These are phyloP conservation scores for Psix sp. DNA, from an alignment of 1,140 invertebrate genomes.

Conservation along the genomic window DNA sequence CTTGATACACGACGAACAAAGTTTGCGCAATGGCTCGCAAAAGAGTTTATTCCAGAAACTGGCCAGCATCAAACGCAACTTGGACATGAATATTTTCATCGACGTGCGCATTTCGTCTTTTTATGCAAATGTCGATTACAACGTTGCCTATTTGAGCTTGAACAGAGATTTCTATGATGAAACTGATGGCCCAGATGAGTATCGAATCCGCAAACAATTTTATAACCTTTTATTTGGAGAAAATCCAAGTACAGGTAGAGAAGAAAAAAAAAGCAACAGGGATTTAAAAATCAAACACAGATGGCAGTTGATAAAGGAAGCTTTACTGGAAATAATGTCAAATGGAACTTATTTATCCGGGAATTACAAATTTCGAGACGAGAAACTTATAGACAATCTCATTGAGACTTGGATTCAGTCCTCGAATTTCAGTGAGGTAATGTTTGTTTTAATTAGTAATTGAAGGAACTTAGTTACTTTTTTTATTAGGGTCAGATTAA, in stretches of 20 bases:
- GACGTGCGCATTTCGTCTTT: neutral
- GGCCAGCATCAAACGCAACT: conserved; percentile 19
- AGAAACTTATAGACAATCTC: neutral
- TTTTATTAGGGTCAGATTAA: no score
- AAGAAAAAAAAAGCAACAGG: conserved; percentile 2
- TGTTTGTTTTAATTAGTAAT: neutral
- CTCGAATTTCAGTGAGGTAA: neutral
- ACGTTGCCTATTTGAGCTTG: conserved; percentile 7
- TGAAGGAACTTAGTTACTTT: no score
- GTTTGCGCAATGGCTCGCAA: neutral
- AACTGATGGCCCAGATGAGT: no score
- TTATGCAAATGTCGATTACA: conserved; percentile 9
- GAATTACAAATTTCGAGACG: conserved; percentile 10
- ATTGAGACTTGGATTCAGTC: neutral
- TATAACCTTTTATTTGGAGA: conserved; percentile 4
- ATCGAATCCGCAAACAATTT: no score
- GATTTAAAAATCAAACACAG: neutral
- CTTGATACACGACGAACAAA: conserved; percentile 22
- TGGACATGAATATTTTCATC: conserved; percentile 17
- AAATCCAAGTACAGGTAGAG: neutral
- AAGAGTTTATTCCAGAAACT: conserved; percentile 14
- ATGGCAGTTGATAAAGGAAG: neutral
- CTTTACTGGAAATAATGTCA: conserved; percentile 16
- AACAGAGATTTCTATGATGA: no score
- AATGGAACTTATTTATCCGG: conserved; percentile 17